These are phyloP conservation scores for Microcebus ravelobensis DNA, from an alignment of 2,113 vertebrate genomes.

Conservation along the genomic window DNA sequence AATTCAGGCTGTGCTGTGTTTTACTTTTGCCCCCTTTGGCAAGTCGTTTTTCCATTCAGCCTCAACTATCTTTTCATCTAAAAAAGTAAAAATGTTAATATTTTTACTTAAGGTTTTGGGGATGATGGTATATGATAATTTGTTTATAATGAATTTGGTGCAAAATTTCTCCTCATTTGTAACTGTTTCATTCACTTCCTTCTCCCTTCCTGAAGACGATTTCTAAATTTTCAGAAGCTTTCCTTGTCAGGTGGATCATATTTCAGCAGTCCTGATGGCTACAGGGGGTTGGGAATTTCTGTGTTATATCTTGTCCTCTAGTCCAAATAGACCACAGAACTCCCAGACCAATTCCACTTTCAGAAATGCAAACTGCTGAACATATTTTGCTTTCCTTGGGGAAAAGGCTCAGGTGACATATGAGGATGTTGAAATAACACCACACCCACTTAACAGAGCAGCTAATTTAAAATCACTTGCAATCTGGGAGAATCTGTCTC, in stretches of 20 bases:
- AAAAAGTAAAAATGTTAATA: not conserved
- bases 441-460: conserved; percentile 72
- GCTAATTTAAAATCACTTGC: conserved; percentile 76
- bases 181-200: not conserved
- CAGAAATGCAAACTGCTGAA: conserved; percentile 51
- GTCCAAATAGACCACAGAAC: not conserved
- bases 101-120: not conserved
- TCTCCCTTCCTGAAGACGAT: not conserved
- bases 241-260: not conserved
- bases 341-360: conserved; percentile 14
- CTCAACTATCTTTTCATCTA: not conserved
- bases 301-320: not conserved
- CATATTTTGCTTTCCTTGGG: conserved; percentile 58
- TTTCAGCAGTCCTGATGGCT: not conserved
- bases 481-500: conserved; percentile 75
- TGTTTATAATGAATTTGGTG: not conserved
- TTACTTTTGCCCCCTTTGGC: not conserved
- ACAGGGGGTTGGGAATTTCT: not conserved
- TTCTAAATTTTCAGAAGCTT: conserved; percentile 2
- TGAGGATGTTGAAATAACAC: conserved; percentile 73
- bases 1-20: not conserved
- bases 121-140: not conserved
- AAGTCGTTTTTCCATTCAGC: not conserved
- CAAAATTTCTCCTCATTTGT: not conserved
- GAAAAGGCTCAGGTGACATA: conserved; percentile 68